Evolutionary conservation across 2,888 invertebrate species (phyloP), one percentile per base, ranked within the genome.

Genomic region (Notocelia uddmanniana): DNA sequence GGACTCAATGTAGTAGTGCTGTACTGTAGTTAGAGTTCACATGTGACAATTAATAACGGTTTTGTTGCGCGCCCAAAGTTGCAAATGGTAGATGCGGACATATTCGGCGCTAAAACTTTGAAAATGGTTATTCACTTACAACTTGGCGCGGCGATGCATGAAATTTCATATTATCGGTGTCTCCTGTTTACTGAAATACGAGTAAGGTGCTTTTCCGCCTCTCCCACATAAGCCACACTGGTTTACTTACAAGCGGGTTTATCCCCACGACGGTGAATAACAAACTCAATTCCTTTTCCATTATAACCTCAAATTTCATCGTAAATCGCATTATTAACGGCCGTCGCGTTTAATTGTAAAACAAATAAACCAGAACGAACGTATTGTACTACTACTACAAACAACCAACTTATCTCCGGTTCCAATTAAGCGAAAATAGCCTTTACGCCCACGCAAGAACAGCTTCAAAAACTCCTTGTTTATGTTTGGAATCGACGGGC

Each of bases 311-410:
- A 34, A 59, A 23, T 59, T 10, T 41, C 41, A 19, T 34, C 58
- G 48, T 57, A 50, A 37, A 63, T 48, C 48, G 15, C 26, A 48
- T 26, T 63, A 69, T 69, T 41, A 69, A 63, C 48, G 63, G 57
- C 69, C 50, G 64, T 70, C 41, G 23, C 50, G 57, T 58, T 70
- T 70, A 64, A 70, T 64, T 70, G 63, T 64, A 58, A 58, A 58
- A 64, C 37, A 64, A 70, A 70, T 64, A 70, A 70, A 70, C 70
- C 48, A 31, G 18, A 52, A 57, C 69, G 70, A 37, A 63, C 63
- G 55, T 52, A 52, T 64, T 64, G 64, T 70, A 58, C 58, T 69
- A 68, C 48, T 68, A 69, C 34, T 69, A 19, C 31, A 52, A 63
- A 63, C 34, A 50, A 34, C 63, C 19, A 63, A 63, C 34, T 21